Percentiles rank a stretch among this genome's conserved stretches.
These are phyloP conservation scores for Theristicus caerulescens DNA, from an alignment of 2,113 vertebrate species.

Conservation along the genomic window DNA sequence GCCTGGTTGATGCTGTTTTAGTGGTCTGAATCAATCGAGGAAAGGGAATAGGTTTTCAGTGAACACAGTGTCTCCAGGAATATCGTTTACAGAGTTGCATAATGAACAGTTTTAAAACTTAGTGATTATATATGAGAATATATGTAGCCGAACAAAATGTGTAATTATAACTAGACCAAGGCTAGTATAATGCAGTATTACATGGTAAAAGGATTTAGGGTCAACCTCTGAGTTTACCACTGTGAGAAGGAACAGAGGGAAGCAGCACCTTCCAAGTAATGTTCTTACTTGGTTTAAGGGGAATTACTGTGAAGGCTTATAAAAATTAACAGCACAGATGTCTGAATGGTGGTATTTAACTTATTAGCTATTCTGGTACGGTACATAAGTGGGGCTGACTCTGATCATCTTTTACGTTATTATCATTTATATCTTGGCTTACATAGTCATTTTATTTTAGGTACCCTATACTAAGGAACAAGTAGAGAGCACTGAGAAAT, in stretches of 20 bases:
- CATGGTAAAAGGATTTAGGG: neutral
- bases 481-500: neutral
- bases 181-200: neutral
- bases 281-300: neutral
- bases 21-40: neutral
- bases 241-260: neutral
- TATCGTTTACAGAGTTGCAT: neutral
- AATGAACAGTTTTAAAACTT: neutral
- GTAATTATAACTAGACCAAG: neutral
- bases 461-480: neutral
- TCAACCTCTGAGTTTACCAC: neutral
- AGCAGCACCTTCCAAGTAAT: neutral
- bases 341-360: conserved; percentile 2
- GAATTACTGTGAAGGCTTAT: neutral
- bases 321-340: conserved; percentile 29
- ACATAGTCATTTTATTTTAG: conserved; percentile 20
- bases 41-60: neutral
- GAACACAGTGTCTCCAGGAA: neutral
- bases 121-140: neutral
- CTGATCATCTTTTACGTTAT: neutral
- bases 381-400: neutral
- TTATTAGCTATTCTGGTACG: conserved; percentile 37
- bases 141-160: neutral
- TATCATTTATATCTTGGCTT: neutral
- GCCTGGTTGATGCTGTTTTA: neutral